Conservation (phyloP, 2,113 vertebrate species). For the Trogon surrucura region DNA sequence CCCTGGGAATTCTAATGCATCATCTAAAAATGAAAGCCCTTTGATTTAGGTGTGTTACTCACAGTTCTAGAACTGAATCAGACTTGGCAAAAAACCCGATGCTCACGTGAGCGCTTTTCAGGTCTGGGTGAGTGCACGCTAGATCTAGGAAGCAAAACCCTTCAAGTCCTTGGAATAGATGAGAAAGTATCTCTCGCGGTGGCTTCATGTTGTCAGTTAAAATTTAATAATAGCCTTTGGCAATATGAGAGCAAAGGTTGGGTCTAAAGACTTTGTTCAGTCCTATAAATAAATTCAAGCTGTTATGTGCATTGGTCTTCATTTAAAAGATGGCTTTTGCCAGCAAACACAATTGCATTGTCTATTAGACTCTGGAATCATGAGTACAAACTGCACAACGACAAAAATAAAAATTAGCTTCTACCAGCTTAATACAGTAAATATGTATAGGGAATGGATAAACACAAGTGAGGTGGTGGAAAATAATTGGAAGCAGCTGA, state of each 20-base stretch:
- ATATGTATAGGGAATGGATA: not conserved
- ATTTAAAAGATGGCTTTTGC: not conserved
- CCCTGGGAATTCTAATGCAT: not conserved
- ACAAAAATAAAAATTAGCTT: not conserved
- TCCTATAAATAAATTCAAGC: constrained; percentile 36
- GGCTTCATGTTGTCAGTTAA: constrained; percentile 21
- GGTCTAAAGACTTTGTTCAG: not conserved
- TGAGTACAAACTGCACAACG: not conserved
- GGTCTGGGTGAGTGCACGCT: not conserved
- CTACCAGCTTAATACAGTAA: not conserved
- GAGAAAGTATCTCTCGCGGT: not conserved
- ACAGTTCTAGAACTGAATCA: not conserved
- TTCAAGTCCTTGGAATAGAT: not conserved
- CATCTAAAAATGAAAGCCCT: not conserved
- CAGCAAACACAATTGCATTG: not conserved
- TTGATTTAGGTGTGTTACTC: not conserved
- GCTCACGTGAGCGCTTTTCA: not conserved
- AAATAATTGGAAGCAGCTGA: not conserved
- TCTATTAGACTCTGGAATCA: not conserved
- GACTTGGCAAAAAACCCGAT: not conserved
- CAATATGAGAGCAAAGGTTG: constrained; percentile 9
- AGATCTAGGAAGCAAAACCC: not conserved
- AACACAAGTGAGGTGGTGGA: not conserved
- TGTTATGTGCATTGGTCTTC: not conserved
- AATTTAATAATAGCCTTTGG: constrained; percentile 3